A percentile compares a stretch with the other conserved stretches of the same genome.
Conservation (phyloP, 2,113 vertebrate species). For the Archilochus colubris region DNA sequence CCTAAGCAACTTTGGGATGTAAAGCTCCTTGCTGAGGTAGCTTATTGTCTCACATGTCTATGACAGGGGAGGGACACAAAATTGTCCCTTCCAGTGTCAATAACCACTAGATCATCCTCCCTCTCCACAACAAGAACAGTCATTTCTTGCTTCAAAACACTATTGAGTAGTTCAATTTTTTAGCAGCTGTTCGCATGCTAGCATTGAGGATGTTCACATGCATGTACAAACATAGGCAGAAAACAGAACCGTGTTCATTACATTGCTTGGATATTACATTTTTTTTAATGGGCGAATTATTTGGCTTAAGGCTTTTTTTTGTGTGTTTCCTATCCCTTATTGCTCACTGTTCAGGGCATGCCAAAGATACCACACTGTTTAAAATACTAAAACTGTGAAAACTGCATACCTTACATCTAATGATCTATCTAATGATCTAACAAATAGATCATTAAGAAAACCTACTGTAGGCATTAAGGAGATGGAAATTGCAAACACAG, state of each 20-base stretch:
- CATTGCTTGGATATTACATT: background rate
- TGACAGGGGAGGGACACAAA: background rate
- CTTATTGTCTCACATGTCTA: background rate
- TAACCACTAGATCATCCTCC: background rate
- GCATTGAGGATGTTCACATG: background rate
- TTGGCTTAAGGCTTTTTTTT: background rate
- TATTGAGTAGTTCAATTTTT: background rate
- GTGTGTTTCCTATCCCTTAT: background rate
- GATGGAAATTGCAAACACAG: background rate
- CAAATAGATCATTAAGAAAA: background rate
- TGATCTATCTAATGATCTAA: background rate
- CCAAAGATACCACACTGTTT: background rate
- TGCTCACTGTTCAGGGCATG: background rate
- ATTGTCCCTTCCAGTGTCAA: background rate
- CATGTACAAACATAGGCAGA: background rate
- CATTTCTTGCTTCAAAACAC: background rate
- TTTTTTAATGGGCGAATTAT: constrained; percentile 6
- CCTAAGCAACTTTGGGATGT: background rate
- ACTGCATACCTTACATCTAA: background rate
- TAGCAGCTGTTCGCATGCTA: background rate
- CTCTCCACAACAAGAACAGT: background rate
- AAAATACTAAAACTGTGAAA: constrained; percentile 7
- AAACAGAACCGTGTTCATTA: background rate
- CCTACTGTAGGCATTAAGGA: background rate
- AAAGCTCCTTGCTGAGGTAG: background rate